Evolutionary conservation across 2,888 invertebrate genomes (phyloP).

Genomic region (Oscheius sp.): DNA sequence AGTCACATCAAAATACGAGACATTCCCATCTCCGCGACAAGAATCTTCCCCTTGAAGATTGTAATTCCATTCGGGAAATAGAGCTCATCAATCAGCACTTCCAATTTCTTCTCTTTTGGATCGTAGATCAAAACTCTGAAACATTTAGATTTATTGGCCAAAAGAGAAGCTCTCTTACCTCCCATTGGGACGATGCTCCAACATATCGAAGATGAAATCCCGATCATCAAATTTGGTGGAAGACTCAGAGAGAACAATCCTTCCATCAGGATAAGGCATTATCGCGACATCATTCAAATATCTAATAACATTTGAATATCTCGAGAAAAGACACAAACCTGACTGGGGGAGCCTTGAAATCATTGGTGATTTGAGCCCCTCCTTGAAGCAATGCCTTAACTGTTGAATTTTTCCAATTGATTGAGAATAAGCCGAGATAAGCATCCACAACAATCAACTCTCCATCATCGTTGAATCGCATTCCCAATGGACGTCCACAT

Average conservation of each 20-base stretch:
- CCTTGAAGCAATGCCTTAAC: conserved; percentile 5
- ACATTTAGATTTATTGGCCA: not conserved
- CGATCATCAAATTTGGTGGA: conserved; percentile 51
- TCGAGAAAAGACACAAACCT: not conserved
- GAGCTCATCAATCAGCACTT: conserved; percentile 39
- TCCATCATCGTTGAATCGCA: conserved; percentile 37
- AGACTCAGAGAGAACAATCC: conserved; percentile 52
- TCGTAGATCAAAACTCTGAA: conserved; percentile 45
- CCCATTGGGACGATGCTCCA: conserved; percentile 57
- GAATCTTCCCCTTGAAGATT: conserved; percentile 40
- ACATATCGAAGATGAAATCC: conserved; percentile 44
- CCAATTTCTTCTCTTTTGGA: conserved; percentile 36
- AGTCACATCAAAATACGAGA: conserved; percentile 41
- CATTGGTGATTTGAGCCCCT: conserved; percentile 17
- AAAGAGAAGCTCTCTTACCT: conserved; percentile 17
- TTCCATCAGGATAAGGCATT: conserved; percentile 54
- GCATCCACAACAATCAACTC: conserved; percentile 52
- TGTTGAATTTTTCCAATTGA: conserved; percentile 44
- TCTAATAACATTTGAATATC: not conserved
- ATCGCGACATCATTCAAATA: conserved; percentile 54
- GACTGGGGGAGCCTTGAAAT: conserved; percentile 9
- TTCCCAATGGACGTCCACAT: conserved; percentile 54
- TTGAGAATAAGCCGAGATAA: conserved; percentile 49
- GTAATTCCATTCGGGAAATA: conserved; percentile 58
- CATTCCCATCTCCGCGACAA: conserved; percentile 52